Conservation (phyloP, 2,797 vertebrate species). For the Pithecia hirsuta region DNA sequence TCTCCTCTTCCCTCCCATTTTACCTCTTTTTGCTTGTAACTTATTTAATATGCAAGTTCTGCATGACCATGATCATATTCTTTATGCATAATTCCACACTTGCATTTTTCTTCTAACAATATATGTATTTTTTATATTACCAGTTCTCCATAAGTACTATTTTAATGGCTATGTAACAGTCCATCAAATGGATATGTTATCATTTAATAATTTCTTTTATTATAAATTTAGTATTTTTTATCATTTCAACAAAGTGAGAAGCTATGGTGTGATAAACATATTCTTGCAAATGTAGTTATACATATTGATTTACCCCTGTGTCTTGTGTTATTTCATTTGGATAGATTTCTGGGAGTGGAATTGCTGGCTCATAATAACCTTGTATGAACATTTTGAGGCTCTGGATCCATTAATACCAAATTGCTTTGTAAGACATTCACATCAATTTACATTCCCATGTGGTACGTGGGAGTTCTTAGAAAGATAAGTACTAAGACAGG, state of each 20-base stretch:
- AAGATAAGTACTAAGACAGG: constrained; percentile 60
- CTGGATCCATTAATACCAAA: constrained; percentile 70
- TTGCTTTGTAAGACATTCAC: constrained; percentile 55
- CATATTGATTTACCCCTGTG: constrained; percentile 58
- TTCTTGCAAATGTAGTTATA: constrained; percentile 67
- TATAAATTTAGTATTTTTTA: constrained; percentile 61
- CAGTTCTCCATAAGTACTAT: constrained; percentile 60
- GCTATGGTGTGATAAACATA: constrained; percentile 53
- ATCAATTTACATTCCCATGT: constrained; percentile 58
- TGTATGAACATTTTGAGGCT: constrained; percentile 69
- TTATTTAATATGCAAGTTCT: constrained; percentile 20
- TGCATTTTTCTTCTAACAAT: constrained; percentile 37
- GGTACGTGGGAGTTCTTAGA: constrained; percentile 47
- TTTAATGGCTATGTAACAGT: constrained; percentile 65
- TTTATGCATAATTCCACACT: neutral
- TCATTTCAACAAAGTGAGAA: constrained; percentile 47
- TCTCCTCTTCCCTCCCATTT: neutral
- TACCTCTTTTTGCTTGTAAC: neutral
- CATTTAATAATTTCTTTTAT: constrained; percentile 73
- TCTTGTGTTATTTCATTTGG: constrained; percentile 65
- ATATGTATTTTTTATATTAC: constrained; percentile 53
- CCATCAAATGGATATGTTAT: constrained; percentile 52
- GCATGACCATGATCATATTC: neutral
- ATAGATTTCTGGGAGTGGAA: constrained; percentile 62
- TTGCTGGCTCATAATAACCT: constrained; percentile 62